Percentiles rank a stretch among this genome's conserved stretches.
These are phyloP conservation scores for Drosophila trapezifrons DNA, from an alignment of 1,140 invertebrate species.

Conservation along the genomic window DNA sequence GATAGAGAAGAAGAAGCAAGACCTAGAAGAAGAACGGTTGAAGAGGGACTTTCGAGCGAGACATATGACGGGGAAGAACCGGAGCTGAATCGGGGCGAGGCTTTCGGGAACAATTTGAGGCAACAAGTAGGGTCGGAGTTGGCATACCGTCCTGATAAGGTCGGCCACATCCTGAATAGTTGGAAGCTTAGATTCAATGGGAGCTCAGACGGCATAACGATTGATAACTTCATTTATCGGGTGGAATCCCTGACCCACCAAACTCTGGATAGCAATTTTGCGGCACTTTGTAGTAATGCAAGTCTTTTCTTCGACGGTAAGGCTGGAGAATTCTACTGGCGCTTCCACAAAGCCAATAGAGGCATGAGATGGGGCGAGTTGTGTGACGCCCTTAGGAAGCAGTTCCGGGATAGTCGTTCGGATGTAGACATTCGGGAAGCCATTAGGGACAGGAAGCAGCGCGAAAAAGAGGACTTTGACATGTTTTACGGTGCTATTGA, in stretches of 20 bases:
- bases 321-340: not conserved
- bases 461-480: not conserved
- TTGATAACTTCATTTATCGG: too few species aligned
- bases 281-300: not conserved
- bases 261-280: not conserved
- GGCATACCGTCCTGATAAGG: too few species aligned
- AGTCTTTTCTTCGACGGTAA: not conserved
- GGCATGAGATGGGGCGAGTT: not conserved
- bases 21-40: too few species aligned
- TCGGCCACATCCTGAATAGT: too few species aligned
- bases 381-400: not conserved
- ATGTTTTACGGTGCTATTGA: not conserved
- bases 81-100: too few species aligned
- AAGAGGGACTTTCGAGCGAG: too few species aligned
- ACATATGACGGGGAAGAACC: too few species aligned
- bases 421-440: constrained; percentile 1
- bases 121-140: too few species aligned
- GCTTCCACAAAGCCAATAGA: not conserved
- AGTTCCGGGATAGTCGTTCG: not conserved
- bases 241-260: not conserved
- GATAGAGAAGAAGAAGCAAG: too few species aligned
- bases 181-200: too few species aligned
- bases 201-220: too few species aligned
- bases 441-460: not conserved
- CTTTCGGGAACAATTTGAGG: too few species aligned